These are phyloP conservation scores for Vombatus ursinus DNA, from an alignment of 2,113 vertebrate species.

Conservation along the genomic window DNA sequence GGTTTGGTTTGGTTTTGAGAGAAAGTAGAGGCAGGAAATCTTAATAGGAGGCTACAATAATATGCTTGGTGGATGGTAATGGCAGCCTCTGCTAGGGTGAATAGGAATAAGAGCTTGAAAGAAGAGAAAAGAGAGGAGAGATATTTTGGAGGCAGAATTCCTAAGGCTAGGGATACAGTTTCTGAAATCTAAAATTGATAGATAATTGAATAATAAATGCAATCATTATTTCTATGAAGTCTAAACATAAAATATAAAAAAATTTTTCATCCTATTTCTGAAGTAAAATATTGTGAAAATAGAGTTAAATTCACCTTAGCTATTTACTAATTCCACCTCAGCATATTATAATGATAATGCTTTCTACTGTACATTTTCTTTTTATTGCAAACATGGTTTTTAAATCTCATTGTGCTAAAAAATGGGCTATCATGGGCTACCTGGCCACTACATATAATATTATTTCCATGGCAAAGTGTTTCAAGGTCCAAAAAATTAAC, in stretches of 20 bases:
- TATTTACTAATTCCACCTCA: background rate
- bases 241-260: background rate
- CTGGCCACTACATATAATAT: background rate
- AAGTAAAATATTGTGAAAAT: background rate
- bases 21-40: background rate
- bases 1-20: background rate
- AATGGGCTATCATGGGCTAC: background rate
- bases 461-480: background rate
- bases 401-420: background rate
- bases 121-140: background rate
- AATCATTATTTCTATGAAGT: background rate
- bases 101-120: background rate
- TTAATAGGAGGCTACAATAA: background rate
- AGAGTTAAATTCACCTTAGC: background rate
- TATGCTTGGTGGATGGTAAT: background rate
- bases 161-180: background rate
- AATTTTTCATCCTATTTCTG: background rate
- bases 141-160: background rate
- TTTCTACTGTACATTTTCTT: background rate
- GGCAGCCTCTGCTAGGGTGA: background rate
- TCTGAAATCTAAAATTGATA: background rate
- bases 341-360: background rate
- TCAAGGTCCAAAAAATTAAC: background rate
- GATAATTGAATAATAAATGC: background rate
- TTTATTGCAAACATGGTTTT: background rate